A percentile compares a stretch with the other conserved stretches of the same genome.
Conservation (phyloP, 2,888 invertebrate species). For the Pyrgus malvae region DNA sequence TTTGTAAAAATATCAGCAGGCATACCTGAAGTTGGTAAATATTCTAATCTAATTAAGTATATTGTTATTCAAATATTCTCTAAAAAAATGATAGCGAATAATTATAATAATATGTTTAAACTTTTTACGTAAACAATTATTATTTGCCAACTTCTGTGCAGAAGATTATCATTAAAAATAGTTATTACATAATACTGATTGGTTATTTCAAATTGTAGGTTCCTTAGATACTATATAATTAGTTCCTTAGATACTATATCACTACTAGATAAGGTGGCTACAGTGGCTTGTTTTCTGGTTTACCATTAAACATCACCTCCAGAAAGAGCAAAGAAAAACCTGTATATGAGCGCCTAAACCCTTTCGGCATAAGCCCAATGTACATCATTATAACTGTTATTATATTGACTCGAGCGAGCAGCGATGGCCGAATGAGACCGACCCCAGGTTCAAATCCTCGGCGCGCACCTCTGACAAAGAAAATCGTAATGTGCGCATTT, state of each 20-base stretch:
- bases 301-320: not conserved
- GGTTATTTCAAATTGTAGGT: not conserved
- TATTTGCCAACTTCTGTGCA: not conserved
- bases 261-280: not conserved
- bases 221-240: not conserved
- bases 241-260: not conserved
- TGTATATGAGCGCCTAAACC: not conserved
- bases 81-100: conserved; percentile 1
- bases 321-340: not conserved
- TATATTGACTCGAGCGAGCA: too few species aligned
- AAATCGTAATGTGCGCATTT: too few species aligned
- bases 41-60: not conserved
- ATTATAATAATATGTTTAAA: not conserved
- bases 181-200: not conserved
- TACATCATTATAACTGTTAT: not conserved
- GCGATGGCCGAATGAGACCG: too few species aligned
- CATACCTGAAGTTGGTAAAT: not conserved
- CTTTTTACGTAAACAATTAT: not conserved
- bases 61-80: not conserved
- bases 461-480: too few species aligned
- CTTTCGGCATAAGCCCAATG: not conserved
- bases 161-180: not conserved
- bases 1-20: not conserved
- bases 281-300: not conserved
- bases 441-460: too few species aligned